Evolutionary conservation across 1,140 invertebrate genomes (phyloP), one percentile per base, ranked within the genome.

Genomic region (Neodiprion lecontei): DNA sequence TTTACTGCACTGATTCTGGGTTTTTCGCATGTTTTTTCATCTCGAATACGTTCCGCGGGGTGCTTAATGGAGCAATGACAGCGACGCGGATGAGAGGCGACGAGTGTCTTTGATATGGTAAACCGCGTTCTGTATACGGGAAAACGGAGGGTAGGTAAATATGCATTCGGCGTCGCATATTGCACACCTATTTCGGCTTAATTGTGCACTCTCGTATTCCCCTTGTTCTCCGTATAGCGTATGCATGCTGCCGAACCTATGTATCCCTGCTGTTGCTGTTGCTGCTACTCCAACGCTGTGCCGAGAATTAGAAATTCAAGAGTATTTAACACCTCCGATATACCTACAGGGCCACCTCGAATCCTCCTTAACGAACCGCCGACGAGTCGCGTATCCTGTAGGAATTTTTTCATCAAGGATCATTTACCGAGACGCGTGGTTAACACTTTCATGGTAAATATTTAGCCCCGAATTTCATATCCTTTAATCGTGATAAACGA

Each of bases 181-280:
- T 61, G 53, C 53, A 61, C n/a, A 61, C 53, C 53, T 61, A 61
- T 61, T 61, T 61, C 53, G 53, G 53, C n/a, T 61, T 61, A 61
- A 61, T 61, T 61, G 53, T 17, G n/a, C 53, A 61, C 53, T 61
- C 53, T 0, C 53, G 53, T 61, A 61, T 61, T 61, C 53, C 53
- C 53, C 53, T 61, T 61, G 53, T 61, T 61, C 28, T 61, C 53
- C n/a, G n/a, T 17, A 3, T 61, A 12, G 11, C 53, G n/a, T 61
- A 61, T 61, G 53, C 53, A 61, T 40, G 28, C 28, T 3, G 28
- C 5, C 28, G 28, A 40, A 40, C 5, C 2, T 40, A 5, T 40
- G 28, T 40, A 40, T 40, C 28, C 2, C 28, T 40, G 28, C 28
- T 40, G 28, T 40, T 40, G 5, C 28, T 40, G 28, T 5, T 40